These are phyloP conservation scores for Apamea crenata DNA, from an alignment of 2,888 invertebrate genomes.

Conservation along the genomic window DNA sequence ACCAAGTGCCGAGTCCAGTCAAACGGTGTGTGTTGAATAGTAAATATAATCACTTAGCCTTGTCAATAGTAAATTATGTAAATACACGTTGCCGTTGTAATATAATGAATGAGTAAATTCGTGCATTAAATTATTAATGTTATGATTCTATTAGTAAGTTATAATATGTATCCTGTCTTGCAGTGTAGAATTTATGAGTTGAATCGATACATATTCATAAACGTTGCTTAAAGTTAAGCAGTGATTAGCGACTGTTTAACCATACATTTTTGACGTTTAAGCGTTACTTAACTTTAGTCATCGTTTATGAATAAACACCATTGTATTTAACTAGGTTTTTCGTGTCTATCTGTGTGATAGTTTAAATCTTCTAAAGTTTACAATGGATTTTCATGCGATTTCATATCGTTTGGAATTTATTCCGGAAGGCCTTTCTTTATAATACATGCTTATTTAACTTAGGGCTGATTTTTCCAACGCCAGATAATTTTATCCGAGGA, in stretches of 20 bases:
- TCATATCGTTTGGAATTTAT: neutral
- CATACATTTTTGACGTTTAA: too few species aligned
- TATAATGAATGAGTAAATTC: slow-evolving; percentile 58
- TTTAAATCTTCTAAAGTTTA: neutral
- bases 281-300: too few species aligned
- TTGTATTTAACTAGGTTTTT: neutral
- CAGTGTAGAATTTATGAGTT: neutral
- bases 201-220: too few species aligned
- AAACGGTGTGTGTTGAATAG: slow-evolving; percentile 67
- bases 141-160: slow-evolving; percentile 18
- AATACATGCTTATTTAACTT: neutral
- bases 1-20: slow-evolving; percentile 28
- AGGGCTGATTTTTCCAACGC: too few species aligned
- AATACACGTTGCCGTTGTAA: slow-evolving; percentile 61
- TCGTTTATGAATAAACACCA: too few species aligned
- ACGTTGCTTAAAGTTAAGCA: too few species aligned
- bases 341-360: neutral
- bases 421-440: neutral
- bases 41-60: slow-evolving; percentile 71
- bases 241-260: too few species aligned
- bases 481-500: too few species aligned
- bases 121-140: slow-evolving; percentile 30
- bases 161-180: slow-evolving; percentile 4
- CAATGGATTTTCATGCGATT: neutral
- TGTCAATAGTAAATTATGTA: slow-evolving; percentile 72